Evolutionary conservation across 2,113 vertebrate species (phyloP).

Genomic region (Nymphicus hollandicus): DNA sequence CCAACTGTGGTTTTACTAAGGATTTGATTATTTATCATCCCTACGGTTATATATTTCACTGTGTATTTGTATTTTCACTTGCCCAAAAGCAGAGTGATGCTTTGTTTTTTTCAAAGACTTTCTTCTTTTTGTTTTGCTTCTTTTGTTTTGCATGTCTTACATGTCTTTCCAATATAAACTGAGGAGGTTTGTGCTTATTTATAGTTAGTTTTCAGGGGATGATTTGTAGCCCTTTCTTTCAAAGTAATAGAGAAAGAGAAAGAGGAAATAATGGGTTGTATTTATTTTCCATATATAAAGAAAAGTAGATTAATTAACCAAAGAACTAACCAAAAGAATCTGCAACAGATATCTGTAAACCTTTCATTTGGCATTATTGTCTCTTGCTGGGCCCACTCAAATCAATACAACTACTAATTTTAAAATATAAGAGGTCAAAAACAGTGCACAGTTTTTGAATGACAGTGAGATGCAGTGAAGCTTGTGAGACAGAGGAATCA

Average conservation of each 20-base stretch:
- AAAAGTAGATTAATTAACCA: background rate
- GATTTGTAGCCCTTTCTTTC: background rate
- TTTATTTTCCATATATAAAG: background rate
- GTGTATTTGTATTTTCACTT: conserved; percentile 20
- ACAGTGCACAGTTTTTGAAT: background rate
- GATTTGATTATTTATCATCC: conserved; percentile 15
- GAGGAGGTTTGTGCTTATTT: background rate
- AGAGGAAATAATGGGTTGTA: background rate
- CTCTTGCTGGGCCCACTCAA: background rate
- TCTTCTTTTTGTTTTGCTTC: background rate
- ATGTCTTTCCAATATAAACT: background rate
- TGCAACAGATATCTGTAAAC: background rate
- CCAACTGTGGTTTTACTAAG: background rate
- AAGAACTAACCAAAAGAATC: background rate
- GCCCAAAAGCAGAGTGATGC: background rate
- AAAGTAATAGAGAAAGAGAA: background rate
- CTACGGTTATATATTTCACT: background rate
- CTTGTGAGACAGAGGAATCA: background rate
- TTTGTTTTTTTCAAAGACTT: background rate
- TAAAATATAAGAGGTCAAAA: background rate
- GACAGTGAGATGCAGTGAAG: background rate
- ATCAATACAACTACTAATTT: background rate
- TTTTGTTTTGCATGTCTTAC: background rate
- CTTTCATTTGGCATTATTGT: background rate
- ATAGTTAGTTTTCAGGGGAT: background rate